These are phyloP conservation scores for Periphyllus acericola DNA, from an alignment of 2,888 invertebrate genomes.

Conservation along the genomic window DNA sequence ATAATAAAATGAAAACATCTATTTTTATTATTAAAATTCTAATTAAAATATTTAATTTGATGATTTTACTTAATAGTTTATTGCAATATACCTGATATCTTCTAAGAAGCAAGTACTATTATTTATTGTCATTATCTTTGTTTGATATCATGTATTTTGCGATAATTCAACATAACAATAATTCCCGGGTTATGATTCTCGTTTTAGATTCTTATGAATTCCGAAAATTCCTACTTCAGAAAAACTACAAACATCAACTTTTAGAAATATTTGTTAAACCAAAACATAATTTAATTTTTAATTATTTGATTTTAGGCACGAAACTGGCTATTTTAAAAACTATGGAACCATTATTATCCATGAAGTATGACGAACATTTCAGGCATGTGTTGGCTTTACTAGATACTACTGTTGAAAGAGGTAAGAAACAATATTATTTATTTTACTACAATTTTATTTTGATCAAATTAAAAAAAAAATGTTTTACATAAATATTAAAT, in stretches of 20 bases:
- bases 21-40: background rate
- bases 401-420: slow-evolving; percentile 57
- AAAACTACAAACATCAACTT: too few species aligned
- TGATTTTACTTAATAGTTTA: too few species aligned
- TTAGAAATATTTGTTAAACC: background rate
- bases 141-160: background rate
- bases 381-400: slow-evolving; percentile 43
- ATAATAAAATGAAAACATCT: background rate
- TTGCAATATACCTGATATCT: too few species aligned
- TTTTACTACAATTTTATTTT: background rate
- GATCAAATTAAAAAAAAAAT: background rate
- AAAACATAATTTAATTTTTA: too few species aligned
- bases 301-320: background rate
- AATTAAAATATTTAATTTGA: too few species aligned
- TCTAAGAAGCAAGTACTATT: too few species aligned
- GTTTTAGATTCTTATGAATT: background rate
- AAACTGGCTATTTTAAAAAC: background rate
- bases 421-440: slow-evolving; percentile 15
- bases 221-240: background rate
- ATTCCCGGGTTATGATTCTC: background rate
- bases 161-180: background rate
- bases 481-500: background rate
- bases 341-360: slow-evolving; percentile 32
- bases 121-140: background rate
- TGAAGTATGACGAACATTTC: slow-evolving; percentile 52